These are phyloP conservation scores for Ichneumoninae sp. DNA, from an alignment of 2,888 invertebrate genomes.

Conservation along the genomic window DNA sequence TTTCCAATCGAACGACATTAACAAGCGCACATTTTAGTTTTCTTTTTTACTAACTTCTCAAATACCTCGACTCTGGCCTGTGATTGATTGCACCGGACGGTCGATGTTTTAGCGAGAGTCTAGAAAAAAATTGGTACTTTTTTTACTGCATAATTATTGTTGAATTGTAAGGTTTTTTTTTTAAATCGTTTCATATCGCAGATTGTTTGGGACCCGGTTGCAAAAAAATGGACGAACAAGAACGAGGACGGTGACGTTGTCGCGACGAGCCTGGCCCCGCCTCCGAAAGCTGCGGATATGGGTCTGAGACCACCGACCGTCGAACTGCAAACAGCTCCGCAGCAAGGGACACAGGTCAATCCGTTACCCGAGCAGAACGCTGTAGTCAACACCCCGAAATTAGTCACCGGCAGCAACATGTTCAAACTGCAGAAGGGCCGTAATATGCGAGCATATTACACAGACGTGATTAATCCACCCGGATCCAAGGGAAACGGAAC, in stretches of 20 bases:
- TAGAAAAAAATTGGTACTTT: neutral
- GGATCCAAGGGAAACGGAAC: slow-evolving; percentile 84
- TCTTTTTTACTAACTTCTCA: slow-evolving; percentile 34
- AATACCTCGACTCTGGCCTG: slow-evolving; percentile 13
- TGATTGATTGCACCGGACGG: slow-evolving; percentile 4
- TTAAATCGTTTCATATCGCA: slow-evolving; percentile 78
- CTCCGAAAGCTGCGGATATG: slow-evolving; percentile 89
- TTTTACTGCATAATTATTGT: neutral
- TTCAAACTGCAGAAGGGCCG: slow-evolving; percentile 92
- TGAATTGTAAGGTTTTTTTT: neutral
- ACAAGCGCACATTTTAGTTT: slow-evolving; percentile 22
- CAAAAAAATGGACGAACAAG: slow-evolving; percentile 94
- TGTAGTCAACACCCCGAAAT: slow-evolving; percentile 73
- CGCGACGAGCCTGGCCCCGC: slow-evolving; percentile 87
- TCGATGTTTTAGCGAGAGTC: neutral
- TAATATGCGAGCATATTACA: slow-evolving; percentile 90
- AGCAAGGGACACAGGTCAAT: slow-evolving; percentile 53
- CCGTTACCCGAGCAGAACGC: slow-evolving; percentile 51
- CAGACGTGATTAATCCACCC: slow-evolving; percentile 94
- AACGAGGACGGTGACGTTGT: slow-evolving; percentile 89
- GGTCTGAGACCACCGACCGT: slow-evolving; percentile 74
- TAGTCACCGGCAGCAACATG: slow-evolving; percentile 87
- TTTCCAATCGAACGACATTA: slow-evolving; percentile 49
- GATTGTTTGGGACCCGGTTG: slow-evolving; percentile 97
- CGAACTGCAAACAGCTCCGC: slow-evolving; percentile 72